Percentiles rank a stretch among this genome's conserved stretches.
phyloP scores from a whole-genome alignment of 2,888 invertebrate species.

The Linnaemya vulpina region DNA sequence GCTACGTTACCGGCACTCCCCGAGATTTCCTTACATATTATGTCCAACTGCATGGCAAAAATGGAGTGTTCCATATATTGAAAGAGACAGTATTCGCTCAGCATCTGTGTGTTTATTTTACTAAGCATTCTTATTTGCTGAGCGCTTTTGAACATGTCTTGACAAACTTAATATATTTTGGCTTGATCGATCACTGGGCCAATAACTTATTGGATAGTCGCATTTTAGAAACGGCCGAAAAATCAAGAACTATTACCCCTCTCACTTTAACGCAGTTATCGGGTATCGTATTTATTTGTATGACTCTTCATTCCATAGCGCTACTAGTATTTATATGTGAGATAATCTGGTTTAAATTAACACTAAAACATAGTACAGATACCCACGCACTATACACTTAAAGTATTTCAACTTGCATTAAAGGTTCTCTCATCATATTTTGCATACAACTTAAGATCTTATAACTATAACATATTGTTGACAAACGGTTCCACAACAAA shows the following conservation, averaged over 20 bases:
- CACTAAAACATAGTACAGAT: neutral
- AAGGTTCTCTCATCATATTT: no score
- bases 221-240: neutral
- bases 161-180: slow-evolving; percentile 63
- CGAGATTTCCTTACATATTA: slow-evolving; percentile 72
- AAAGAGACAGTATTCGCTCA: slow-evolving; percentile 71
- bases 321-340: slow-evolving; percentile 31
- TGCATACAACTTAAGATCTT: no score
- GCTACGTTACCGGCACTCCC: slow-evolving; percentile 67
- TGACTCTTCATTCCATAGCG: slow-evolving; percentile 40
- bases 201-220: slow-evolving; percentile 45
- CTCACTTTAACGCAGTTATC: slow-evolving; percentile 37
- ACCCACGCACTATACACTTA: neutral
- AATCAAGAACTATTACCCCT: neutral
- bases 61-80: slow-evolving; percentile 72
- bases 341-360: slow-evolving; percentile 49
- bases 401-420: neutral
- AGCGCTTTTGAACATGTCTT: slow-evolving; percentile 65
- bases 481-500: no score
- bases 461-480: no score
- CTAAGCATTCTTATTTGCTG: slow-evolving; percentile 73
- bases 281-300: slow-evolving; percentile 40
- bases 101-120: slow-evolving; percentile 73
- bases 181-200: slow-evolving; percentile 73
- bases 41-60: slow-evolving; percentile 56